These are phyloP conservation scores for Drosophila anomalipes DNA, from an alignment of 2,888 invertebrate species.

Conservation along the genomic window DNA sequence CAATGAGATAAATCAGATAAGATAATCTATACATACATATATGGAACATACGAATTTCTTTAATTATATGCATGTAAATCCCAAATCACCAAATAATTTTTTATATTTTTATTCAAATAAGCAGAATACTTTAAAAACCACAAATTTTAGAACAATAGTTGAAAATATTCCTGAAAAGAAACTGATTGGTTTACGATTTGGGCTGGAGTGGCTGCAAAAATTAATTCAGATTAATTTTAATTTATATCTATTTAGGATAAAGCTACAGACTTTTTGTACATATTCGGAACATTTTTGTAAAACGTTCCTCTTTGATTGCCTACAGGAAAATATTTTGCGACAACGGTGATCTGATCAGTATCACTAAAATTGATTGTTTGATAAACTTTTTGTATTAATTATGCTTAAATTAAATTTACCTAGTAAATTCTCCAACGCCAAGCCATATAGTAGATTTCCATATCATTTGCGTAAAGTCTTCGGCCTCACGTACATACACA, in stretches of 20 bases:
- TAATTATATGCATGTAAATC: background rate
- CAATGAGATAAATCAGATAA: background rate
- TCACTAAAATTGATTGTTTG: background rate
- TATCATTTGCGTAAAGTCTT: slow-evolving; percentile 12
- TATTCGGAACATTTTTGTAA: background rate
- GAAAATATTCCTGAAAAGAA: background rate
- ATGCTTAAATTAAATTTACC: background rate
- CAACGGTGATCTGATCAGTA: background rate
- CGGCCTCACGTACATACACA: background rate
- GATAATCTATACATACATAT: background rate
- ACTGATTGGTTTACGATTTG: background rate
- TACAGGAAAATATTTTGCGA: background rate
- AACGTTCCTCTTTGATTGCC: background rate
- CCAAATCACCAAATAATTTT: background rate
- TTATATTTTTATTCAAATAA: background rate
- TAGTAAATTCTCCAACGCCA: background rate
- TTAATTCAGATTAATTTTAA: background rate
- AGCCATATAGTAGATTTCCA: background rate
- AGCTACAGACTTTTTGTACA: background rate
- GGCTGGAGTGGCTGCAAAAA: background rate
- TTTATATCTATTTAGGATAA: background rate
- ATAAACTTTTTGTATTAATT: background rate
- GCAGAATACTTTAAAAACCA: background rate
- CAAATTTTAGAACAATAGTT: background rate
- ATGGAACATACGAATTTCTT: background rate